Evolutionary conservation across 2,113 vertebrate genomes (phyloP).

Genomic region (Hassar affinis): DNA sequence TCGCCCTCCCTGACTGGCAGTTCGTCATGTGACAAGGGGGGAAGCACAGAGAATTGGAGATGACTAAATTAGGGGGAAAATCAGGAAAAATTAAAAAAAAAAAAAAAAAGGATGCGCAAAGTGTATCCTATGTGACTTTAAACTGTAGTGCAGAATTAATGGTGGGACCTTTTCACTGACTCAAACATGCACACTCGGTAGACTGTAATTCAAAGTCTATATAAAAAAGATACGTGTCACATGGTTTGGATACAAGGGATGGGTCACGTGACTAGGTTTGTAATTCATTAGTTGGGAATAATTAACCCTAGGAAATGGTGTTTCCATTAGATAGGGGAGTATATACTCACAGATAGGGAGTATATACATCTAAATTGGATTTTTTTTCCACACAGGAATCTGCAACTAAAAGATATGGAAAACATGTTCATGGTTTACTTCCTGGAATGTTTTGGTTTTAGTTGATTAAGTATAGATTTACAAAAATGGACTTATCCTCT

Average conservation of each 20-base stretch:
- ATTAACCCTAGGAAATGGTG: neutral
- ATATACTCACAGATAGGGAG: slow-evolving; percentile 35
- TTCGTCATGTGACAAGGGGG: too few relatives aligned
- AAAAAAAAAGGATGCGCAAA: too few relatives aligned
- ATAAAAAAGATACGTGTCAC: neutral
- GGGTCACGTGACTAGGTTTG: neutral
- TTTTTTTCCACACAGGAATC: slow-evolving; percentile 23
- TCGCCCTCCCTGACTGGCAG: too few relatives aligned
- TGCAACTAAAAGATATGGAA: neutral
- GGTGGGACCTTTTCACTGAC: too few relatives aligned
- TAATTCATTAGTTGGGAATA: too few relatives aligned
- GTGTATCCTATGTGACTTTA: too few relatives aligned
- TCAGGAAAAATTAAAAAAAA: too few relatives aligned
- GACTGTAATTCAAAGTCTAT: neutral
- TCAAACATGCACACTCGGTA: too few relatives aligned
- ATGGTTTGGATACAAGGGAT: neutral
- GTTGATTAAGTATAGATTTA: neutral
- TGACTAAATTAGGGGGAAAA: too few relatives aligned
- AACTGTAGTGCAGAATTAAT: too few relatives aligned
- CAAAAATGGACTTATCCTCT: slow-evolving; percentile 29
- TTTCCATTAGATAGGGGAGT: slow-evolving; percentile 19
- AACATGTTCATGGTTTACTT: neutral
- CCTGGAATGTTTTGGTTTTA: neutral
- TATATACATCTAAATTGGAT: slow-evolving; percentile 32
- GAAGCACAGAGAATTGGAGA: too few relatives aligned